A percentile compares a stretch with the other conserved stretches of the same genome.
Evolutionary conservation across 2,797 vertebrate genomes (phyloP).

Genomic region (Chiroxiphia lanceolata): DNA sequence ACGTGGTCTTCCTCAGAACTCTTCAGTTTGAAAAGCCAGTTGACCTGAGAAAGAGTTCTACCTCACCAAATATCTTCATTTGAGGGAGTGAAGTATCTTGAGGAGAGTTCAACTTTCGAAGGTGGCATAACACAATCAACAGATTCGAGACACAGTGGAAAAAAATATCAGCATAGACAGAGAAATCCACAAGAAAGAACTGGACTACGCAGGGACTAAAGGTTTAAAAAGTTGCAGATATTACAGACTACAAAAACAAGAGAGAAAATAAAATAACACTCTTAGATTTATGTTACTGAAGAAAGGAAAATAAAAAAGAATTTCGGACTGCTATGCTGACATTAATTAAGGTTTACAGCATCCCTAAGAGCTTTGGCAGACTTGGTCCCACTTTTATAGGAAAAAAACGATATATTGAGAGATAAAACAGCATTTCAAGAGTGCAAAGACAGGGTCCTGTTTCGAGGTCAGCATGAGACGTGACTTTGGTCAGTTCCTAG

Average conservation of each 20-base stretch:
- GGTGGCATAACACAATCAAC: not conserved
- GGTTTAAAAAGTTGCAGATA: not conserved
- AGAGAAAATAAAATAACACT: not conserved
- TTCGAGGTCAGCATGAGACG: not conserved
- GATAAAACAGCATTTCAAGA: not conserved
- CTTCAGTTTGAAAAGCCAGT: constrained; percentile 8
- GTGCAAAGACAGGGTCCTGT: not conserved
- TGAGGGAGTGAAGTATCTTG: not conserved
- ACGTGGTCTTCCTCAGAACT: not conserved
- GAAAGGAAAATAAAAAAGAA: not conserved
- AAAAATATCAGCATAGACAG: not conserved
- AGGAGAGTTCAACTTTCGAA: not conserved
- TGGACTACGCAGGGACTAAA: not conserved
- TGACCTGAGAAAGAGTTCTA: not conserved
- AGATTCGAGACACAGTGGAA: not conserved
- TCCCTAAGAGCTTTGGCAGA: not conserved
- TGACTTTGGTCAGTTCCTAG: not conserved
- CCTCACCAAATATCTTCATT: not conserved
- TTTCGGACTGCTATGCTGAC: not conserved
- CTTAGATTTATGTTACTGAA: not conserved
- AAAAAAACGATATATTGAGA: not conserved
- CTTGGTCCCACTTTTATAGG: not conserved
- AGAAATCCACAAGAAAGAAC: not conserved
- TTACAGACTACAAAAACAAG: not conserved
- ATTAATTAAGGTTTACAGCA: not conserved